Percentiles rank a stretch among this genome's conserved stretches.
phyloP scores from a whole-genome alignment of 2,797 vertebrate species.

The Sebastolobus alascanus region DNA sequence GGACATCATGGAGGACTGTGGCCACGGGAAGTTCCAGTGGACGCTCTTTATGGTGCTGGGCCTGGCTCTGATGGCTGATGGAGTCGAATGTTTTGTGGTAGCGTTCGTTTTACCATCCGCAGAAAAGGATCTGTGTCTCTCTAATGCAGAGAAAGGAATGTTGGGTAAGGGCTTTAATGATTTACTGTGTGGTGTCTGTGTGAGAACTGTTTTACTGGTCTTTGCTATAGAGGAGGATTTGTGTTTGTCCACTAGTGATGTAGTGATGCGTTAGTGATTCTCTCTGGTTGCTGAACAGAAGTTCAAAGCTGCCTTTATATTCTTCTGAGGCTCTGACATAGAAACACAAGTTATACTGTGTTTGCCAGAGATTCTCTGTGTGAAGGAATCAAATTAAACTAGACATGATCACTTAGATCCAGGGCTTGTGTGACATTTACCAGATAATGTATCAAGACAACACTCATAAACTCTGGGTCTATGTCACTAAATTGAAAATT shows the following conservation, averaged over 20 bases:
- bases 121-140: slow-evolving; percentile 97
- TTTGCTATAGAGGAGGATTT: background rate
- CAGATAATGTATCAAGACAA: background rate
- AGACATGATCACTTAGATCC: background rate
- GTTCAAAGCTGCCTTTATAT: background rate
- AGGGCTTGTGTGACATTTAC: background rate
- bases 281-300: background rate
- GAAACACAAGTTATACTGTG: no score
- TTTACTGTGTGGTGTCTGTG: background rate
- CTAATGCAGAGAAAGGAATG: slow-evolving; percentile 96
- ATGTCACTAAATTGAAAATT: background rate
- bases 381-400: background rate
- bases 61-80: slow-evolving; percentile 96
- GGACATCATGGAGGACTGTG: slow-evolving; percentile 96
- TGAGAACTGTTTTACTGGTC: background rate
- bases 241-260: background rate
- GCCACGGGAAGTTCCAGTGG: slow-evolving; percentile 97
- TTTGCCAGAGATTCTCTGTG: background rate
- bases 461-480: background rate
- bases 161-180: slow-evolving; percentile 88
- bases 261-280: background rate
- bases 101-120: slow-evolving; percentile 96
- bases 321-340: no score
- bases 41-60: slow-evolving; percentile 94
- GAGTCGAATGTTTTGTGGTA: slow-evolving; percentile 97